Evolutionary conservation across 2,888 invertebrate species (phyloP), one percentile per base, ranked within the genome.

Genomic region (Plutella xylostella): DNA sequence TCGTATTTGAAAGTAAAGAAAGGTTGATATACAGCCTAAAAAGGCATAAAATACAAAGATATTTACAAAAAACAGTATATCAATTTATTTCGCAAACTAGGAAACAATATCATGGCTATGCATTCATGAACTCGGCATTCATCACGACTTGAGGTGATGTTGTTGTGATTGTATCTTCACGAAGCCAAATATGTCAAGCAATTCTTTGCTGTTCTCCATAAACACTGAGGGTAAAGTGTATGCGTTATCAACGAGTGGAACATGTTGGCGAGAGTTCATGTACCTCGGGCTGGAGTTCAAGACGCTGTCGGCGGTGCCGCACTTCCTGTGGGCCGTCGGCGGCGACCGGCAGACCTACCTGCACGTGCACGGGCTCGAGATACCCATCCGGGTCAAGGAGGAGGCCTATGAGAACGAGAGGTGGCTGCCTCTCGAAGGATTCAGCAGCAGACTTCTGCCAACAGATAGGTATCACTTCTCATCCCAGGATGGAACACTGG

Each of bases 321-420:
- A 93, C 75, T 92, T 92, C 62, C 85, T 96, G 61, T 97, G 96
- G 96, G 96, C 96, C 2, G 90, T 97, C 46, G 96, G 96, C 30
- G 93, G 95, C 9, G 96, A 97, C 68, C 90, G 96, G 50, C 96
- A 96, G 76, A 91, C 96, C 43, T 96, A 97, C 68, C 90, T 96
- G 2, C 95, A 94, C 63, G 94, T 97, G 5, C 93, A 94, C 65
- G 92, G 93, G 0, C 79, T 94, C 47, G 96, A 96, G 73, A 90
- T 96, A 57, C 96, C 96, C 0, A 96, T 97, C 52, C 85, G 95
- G 51, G 91, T 95, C 0, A 91, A 92, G 68, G 96, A 96, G 73
- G 94, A 94, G 68, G 90, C 94, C 0, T 97, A 91, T 68, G 96
- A 97, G 78, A 97, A 97, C 71, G 94, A 97, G 88, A 86, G 97